These are phyloP conservation scores for Florisuga fusca DNA, from an alignment of 2,797 vertebrate species.

Conservation along the genomic window DNA sequence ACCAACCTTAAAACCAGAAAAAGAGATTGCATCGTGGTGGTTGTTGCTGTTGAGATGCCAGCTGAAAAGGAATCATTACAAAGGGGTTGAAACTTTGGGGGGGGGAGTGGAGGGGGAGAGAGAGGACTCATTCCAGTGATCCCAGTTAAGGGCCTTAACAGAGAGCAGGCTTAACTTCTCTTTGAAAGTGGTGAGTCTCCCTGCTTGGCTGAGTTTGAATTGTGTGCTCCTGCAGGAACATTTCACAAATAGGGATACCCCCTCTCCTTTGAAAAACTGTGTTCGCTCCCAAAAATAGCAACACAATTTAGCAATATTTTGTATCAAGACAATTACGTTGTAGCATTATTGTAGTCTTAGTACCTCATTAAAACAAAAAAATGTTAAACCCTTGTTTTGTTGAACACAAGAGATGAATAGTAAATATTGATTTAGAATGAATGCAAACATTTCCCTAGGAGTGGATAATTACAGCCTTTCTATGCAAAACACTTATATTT, in stretches of 20 bases:
- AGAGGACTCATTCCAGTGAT: constrained; percentile 78
- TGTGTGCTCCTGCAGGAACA: constrained; percentile 75
- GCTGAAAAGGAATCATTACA: constrained; percentile 72
- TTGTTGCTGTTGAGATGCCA: constrained; percentile 30
- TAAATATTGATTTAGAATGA: constrained; percentile 90
- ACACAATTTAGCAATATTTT: constrained; percentile 80
- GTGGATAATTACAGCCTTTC: constrained; percentile 93
- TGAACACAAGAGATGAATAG: constrained; percentile 86
- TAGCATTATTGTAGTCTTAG: constrained; percentile 82
- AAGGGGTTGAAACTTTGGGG: constrained; percentile 47
- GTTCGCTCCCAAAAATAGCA: constrained; percentile 77
- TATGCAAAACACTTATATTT: constrained; percentile 89
- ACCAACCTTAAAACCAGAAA: not conserved
- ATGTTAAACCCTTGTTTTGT: constrained; percentile 84
- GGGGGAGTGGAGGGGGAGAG: not conserved
- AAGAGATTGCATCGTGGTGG: not conserved
- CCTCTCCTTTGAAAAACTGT: constrained; percentile 69
- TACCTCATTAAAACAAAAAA: constrained; percentile 84
- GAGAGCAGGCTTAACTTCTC: constrained; percentile 68
- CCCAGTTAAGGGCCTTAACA: constrained; percentile 78
- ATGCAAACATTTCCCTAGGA: constrained; percentile 91
- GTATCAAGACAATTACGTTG: constrained; percentile 82
- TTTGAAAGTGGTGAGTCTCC: constrained; percentile 71
- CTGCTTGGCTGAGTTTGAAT: constrained; percentile 80
- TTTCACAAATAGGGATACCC: constrained; percentile 77